Conservation (phyloP, 1,140 invertebrate species). For the Conus betulinus region DNA sequence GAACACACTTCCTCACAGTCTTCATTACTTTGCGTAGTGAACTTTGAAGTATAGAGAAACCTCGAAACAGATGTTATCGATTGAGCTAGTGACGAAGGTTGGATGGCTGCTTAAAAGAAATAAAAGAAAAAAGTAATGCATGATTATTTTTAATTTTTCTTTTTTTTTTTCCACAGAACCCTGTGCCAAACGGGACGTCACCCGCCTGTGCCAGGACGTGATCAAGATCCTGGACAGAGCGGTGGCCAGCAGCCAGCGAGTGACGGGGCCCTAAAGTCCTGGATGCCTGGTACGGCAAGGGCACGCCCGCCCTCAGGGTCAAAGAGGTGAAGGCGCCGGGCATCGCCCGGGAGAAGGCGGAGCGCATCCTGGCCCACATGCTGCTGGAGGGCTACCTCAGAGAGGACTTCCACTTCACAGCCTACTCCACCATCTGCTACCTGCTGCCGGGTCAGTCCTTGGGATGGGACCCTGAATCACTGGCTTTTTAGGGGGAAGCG, state of each 20-base stretch:
- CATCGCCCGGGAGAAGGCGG: conserved; percentile 80
- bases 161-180: not conserved
- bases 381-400: conserved; percentile 86
- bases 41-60: too few species aligned
- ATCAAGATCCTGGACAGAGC: conserved; percentile 67
- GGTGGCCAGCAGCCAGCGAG: conserved; percentile 52
- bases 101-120: too few species aligned
- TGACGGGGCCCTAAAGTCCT: conserved; percentile 85
- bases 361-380: conserved; percentile 85
- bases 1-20: too few species aligned
- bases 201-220: conserved; percentile 62
- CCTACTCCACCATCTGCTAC: conserved; percentile 81
- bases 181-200: conserved; percentile 65
- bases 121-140: too few species aligned
- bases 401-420: conserved; percentile 94
- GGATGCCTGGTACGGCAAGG: conserved; percentile 88
- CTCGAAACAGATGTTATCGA: too few species aligned
- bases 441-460: conserved; percentile 65
- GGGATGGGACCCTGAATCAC: too few species aligned
- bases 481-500: not conserved
- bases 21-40: too few species aligned
- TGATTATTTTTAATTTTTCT: not conserved
- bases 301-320: conserved; percentile 81
- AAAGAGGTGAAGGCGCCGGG: conserved; percentile 78
- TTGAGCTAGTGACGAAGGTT: too few species aligned